These are phyloP conservation scores for Himalopsyche phryganea DNA, from an alignment of 1,140 invertebrate genomes.

Conservation along the genomic window DNA sequence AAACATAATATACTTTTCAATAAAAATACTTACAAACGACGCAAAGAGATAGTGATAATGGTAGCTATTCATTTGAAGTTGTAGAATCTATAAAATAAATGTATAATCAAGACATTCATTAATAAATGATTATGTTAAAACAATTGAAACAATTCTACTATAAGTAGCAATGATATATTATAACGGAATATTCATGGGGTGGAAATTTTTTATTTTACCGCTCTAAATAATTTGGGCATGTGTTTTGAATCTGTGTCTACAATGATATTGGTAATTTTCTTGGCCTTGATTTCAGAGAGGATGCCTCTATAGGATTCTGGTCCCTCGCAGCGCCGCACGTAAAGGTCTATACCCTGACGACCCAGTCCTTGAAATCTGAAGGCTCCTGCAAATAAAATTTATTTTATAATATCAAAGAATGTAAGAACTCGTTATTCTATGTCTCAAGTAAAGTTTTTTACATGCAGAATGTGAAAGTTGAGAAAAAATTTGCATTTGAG, in stretches of 20 bases:
- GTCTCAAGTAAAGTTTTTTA: no score
- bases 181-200: no score
- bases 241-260: slow-evolving; percentile 77
- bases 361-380: slow-evolving; percentile 84
- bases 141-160: no score
- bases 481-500: no score
- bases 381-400: slow-evolving; percentile 64
- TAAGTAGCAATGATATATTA: no score
- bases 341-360: slow-evolving; percentile 68
- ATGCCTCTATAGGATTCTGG: slow-evolving; percentile 74
- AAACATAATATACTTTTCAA: no score
- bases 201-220: slow-evolving; percentile 67
- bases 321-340: slow-evolving; percentile 71
- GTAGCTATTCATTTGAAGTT: slow-evolving; percentile 91
- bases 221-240: slow-evolving; percentile 74
- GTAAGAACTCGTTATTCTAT: not conserved
- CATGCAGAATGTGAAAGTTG: no score
- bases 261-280: slow-evolving; percentile 80
- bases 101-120: no score
- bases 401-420: not conserved
- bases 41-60: slow-evolving; percentile 92
- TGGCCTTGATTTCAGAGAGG: slow-evolving; percentile 73
- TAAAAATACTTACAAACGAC: slow-evolving; percentile 76
- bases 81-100: slow-evolving; percentile 68
- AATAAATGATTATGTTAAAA: no score